Percentiles rank a stretch among this genome's conserved stretches.
These are phyloP conservation scores for Leuctra nigra DNA, from an alignment of 2,888 invertebrate species.

Conservation along the genomic window DNA sequence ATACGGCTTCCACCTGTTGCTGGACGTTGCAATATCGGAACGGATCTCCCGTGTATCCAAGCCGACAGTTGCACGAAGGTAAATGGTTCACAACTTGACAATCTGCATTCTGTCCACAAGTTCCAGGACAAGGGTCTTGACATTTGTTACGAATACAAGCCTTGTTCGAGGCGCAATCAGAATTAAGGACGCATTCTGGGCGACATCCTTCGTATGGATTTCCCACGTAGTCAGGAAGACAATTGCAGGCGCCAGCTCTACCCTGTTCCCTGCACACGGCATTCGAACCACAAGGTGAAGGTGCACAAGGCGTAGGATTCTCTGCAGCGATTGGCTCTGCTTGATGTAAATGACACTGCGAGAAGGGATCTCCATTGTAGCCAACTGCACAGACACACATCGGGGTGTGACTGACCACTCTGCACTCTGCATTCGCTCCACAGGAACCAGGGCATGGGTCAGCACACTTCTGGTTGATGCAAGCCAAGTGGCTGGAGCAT, in stretches of 20 bases:
- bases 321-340: constrained; percentile 38
- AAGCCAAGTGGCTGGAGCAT: constrained; percentile 43
- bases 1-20: constrained; percentile 35
- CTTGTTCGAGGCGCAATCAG: constrained; percentile 49
- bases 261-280: constrained; percentile 46
- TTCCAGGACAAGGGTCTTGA: constrained; percentile 51
- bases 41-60: constrained; percentile 59
- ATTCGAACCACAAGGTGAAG: constrained; percentile 47
- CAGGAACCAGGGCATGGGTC: constrained; percentile 49
- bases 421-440: constrained; percentile 55
- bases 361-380: constrained; percentile 58
- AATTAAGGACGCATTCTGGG: constrained; percentile 49
- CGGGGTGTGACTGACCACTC: constrained; percentile 67
- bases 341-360: constrained; percentile 39
- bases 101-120: constrained; percentile 44
- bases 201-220: constrained; percentile 54
- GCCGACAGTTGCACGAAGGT: constrained; percentile 52
- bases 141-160: constrained; percentile 52
- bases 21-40: constrained; percentile 34
- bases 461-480: constrained; percentile 47
- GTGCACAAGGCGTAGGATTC: constrained; percentile 48
- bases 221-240: constrained; percentile 46
- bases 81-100: constrained; percentile 38
- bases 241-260: constrained; percentile 47
- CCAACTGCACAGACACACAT: constrained; percentile 56